Evolutionary conservation across 2,797 vertebrate genomes (phyloP).

Genomic region (Loriculus beryllinus): DNA sequence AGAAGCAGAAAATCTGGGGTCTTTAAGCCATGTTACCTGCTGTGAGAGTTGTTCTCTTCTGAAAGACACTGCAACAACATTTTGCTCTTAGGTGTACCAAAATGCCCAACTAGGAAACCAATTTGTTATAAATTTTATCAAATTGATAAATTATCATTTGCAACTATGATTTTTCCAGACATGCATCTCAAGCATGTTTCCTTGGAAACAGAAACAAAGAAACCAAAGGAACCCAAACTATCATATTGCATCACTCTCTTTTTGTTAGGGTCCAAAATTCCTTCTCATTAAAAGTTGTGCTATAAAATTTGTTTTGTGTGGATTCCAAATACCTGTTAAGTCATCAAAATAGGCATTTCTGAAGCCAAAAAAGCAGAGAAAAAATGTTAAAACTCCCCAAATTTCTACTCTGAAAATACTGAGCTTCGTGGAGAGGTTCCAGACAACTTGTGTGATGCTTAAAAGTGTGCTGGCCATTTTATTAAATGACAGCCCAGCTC

Average conservation of each 20-base stretch:
- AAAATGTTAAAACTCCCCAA: background rate
- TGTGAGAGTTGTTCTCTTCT: background rate
- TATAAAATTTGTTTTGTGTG: background rate
- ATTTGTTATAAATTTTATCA: background rate
- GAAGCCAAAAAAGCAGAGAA: background rate
- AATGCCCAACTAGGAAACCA: background rate
- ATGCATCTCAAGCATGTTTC: background rate
- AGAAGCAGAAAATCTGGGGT: background rate
- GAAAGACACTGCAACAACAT: background rate
- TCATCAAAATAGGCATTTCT: background rate
- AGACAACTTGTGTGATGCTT: background rate
- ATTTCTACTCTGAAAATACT: background rate
- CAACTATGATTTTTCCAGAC: background rate
- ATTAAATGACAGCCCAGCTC: background rate
- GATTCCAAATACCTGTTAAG: background rate
- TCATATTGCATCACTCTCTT: background rate
- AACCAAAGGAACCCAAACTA: background rate
- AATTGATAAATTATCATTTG: background rate
- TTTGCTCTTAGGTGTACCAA: background rate
- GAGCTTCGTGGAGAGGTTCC: background rate
- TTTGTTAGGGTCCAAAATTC: background rate
- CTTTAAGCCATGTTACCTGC: background rate
- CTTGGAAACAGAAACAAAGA: constrained; percentile 33
- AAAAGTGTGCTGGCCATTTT: background rate
- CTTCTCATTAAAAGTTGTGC: background rate